Evolutionary conservation across 2,113 vertebrate genomes (phyloP), one percentile per base, ranked within the genome.

Genomic region (Xenopus borealis): DNA sequence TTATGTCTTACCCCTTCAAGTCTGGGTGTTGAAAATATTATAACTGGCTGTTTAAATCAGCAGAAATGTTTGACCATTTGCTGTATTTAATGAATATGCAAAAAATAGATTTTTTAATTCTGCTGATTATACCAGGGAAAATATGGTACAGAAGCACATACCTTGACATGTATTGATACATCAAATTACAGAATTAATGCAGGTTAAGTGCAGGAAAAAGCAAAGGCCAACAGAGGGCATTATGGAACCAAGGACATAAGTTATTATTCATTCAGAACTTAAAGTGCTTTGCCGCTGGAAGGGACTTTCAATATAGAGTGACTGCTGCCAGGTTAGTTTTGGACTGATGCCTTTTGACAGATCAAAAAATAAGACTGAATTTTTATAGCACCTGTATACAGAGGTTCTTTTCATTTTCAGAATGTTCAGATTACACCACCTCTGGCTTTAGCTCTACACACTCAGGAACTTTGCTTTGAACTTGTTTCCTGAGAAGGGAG

Each of bases 401-500:
- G 83, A 77, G 76, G 79, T 64, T 79, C 89, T 16, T 89, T 91
- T 92, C 84, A 92, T 90, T 83, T 71, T 79, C 75, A 46, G 71
- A 74, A 19, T 76, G 84, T 87, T 87, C 87, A 82, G 91, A 82
- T 86, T 88, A 83, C 73, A 85, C 83, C 90, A 86, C 89, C 88
- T 90, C 80, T 80, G 79, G 63, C 84, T 88, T 88, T 83, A 85
- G 82, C 84, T 84, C 87, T 80, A 84, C 82, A 86, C 88, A 69
- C 69, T 84, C 79, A 84, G 81, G 84, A 88, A 87, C 88, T 89
- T 90, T 88, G 85, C 88, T 90, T 89, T 87, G 86, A 88, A 86
- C 81, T 80, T 46, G 40, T 83, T 91, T 90, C 89, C 90, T 91
- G 90, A 88, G 90, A 91, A 85, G 80, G 80, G 79, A 80, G 78